Conservation (phyloP, 2,113 vertebrate genomes). For the Bos indicus region DNA sequence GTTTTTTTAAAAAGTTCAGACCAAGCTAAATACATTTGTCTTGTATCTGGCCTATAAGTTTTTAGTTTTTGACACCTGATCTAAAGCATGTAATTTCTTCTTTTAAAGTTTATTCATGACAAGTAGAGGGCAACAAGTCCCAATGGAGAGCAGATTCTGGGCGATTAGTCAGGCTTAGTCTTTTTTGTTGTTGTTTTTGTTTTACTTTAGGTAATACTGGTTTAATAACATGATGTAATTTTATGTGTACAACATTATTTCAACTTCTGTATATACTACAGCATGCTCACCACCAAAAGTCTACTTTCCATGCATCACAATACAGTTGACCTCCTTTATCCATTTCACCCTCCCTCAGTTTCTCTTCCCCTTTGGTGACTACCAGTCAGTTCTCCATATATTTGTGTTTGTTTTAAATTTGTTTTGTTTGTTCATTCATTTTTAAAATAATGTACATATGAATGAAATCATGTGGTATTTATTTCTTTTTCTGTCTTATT, state of each 20-base stretch:
- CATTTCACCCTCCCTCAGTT: not conserved
- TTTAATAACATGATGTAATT: not conserved
- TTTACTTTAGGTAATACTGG: not conserved
- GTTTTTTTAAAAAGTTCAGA: not conserved
- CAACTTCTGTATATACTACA: not conserved
- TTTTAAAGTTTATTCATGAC: not conserved
- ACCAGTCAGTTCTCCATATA: not conserved
- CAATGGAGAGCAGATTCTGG: not conserved
- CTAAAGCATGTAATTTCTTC: not conserved
- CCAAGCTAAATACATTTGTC: not conserved
- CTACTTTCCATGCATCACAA: not conserved
- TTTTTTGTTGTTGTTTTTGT: not conserved
- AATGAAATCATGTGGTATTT: not conserved
- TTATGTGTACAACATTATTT: not conserved
- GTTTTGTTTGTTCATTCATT: not conserved
- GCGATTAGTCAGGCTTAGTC: not conserved
- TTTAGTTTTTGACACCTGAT: not conserved
- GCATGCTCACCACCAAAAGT: not conserved
- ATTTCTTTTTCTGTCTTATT: not conserved
- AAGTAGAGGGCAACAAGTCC: not conserved
- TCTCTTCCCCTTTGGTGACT: not conserved
- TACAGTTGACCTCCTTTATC: not conserved
- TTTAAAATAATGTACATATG: not conserved
- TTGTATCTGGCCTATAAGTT: not conserved
- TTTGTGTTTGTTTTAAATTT: not conserved